Base-by-base conservation (phyloP, 2,113 vertebrate species). In the Okapia johnstoni region DNA sequence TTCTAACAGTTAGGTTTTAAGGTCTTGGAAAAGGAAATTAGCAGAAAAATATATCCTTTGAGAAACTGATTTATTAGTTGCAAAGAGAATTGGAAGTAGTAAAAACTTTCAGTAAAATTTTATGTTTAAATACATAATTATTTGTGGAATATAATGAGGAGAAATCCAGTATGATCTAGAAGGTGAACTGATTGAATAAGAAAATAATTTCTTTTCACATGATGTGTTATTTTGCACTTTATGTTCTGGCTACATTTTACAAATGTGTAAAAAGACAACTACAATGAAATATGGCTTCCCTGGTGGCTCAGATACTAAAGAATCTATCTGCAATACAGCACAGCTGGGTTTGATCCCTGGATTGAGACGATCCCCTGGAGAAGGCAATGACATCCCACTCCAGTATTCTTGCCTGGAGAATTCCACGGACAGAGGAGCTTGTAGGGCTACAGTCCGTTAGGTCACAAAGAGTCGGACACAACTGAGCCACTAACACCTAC, bases 401-500 rank as follows among this genome's bases (percentile, higher is more conserved):
- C n/a, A 40, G 10, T 40, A 40, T 70, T 70, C 19, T 70, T 70
- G 19, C 66, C 19, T 40, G 66, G 19, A 70, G n/a, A 40, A 70
- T 6, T 40, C 19, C 10, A 40, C 0, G 10, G 66, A 6, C 10
- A 12, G 19, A 70, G n/a, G n/a, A 23, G 66, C 5, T 19, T 70
- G n/a, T n/a, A 70, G 19, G n/a, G n/a, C 19, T 70, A 23, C 11
- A 13, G 19, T 70, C 19, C 1, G 0, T 13, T n/a, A 40, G n/a
- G 66, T 70, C 1, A 1, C 66, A 70, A 12, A 70, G 66, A 70
- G 36, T 70, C 5, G 0, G n/a, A 70, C 66, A 40, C 66, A 70
- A 3, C 19, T 70, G 66, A 23, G n/a, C 19, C n/a, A 70, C n/a
- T 70, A 70, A 70, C n/a, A 70, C n/a, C 19, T 70, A 70, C 10